These are phyloP conservation scores for Achlya flavicornis DNA, from an alignment of 2,888 invertebrate species.

Conservation along the genomic window DNA sequence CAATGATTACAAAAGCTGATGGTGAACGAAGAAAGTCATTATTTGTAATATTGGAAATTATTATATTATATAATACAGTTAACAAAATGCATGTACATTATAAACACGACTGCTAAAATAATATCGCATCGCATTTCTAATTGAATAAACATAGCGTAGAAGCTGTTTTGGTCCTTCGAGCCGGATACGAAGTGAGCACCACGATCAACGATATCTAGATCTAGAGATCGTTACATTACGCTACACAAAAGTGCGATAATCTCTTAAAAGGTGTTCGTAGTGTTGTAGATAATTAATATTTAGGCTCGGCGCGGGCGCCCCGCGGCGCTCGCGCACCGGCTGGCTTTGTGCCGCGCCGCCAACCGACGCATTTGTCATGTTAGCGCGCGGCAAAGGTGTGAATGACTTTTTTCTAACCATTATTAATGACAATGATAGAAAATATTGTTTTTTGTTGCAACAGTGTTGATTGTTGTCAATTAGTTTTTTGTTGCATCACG, in stretches of 20 bases:
- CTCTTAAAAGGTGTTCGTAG: slow-evolving; percentile 79
- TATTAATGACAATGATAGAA: slow-evolving; percentile 82
- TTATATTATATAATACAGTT: not conserved
- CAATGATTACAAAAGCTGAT: not conserved
- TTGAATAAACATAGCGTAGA: slow-evolving; percentile 14
- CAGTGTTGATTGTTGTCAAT: slow-evolving; percentile 82
- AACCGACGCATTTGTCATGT: slow-evolving; percentile 80
- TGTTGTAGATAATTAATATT: slow-evolving; percentile 83
- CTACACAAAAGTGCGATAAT: slow-evolving; percentile 75
- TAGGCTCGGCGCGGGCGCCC: slow-evolving; percentile 71
- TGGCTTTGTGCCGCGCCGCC: slow-evolving; percentile 69
- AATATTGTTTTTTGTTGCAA: slow-evolving; percentile 80
- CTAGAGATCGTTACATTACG: slow-evolving; percentile 67
- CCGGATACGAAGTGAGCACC: slow-evolving; percentile 38
- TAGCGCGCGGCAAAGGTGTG: slow-evolving; percentile 81
- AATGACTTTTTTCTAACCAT: slow-evolving; percentile 81
- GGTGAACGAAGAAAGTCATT: too few species aligned
- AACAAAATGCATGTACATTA: too few species aligned
- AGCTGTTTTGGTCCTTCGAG: slow-evolving; percentile 23
- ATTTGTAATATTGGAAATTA: too few species aligned
- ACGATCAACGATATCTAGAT: slow-evolving; percentile 65
- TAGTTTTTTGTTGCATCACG: slow-evolving; percentile 75
- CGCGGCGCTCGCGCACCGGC: slow-evolving; percentile 70
- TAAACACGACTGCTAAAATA: not conserved
- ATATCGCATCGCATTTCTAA: not conserved